Base-by-base conservation (phyloP, 2,797 vertebrate genomes). In the Silurus lanzhouensis region DNA sequence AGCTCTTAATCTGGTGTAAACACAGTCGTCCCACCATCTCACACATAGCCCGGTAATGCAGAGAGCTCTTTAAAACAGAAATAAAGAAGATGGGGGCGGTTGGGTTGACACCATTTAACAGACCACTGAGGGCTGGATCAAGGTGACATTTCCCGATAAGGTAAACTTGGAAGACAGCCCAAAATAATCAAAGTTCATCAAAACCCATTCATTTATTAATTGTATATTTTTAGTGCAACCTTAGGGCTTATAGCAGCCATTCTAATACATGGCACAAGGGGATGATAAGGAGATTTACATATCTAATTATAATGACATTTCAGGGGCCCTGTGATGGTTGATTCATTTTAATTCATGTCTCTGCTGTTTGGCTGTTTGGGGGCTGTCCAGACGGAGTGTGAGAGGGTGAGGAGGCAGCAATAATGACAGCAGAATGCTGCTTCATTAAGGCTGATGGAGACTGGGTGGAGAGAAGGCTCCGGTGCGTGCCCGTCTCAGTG, bases 141-240 rank as follows among this genome's bases (percentile, higher is more conserved):
- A 95, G 95, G 95, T 96, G 95, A 95, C 93, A 92, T 91, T 93
- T 91, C 89, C 91, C 92, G 95, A 95, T 95, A 96, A 95, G 94
- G 94, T 94, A 84, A 90, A 92, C 90, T 94, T 95, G 95, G 95
- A 95, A 92, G 86, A 85, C 82, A 85, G 93, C 94, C 94, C 93
- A 93, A 94, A 94, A 94, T 93, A 95, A 95, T 95, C 94, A 93
- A 93, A 95, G 94, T 95, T 95, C 94, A 95, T 95, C 94, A 92
- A 91, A 92, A 92, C 91, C 94, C 92, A 92, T 94, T 95, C 93
- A 93, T 94, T 94, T 94, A 95, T 95, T 95, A 96, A 95, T 95
- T 95, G 94, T 95, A 95, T 95, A 94, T 95, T 95, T 94, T 93
- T 92, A 91, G 91, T 91, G 90, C 91, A 91, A 92, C 93, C 93